Conservation (phyloP, 1,140 invertebrate species). For the Chironomus striatipennis region DNA sequence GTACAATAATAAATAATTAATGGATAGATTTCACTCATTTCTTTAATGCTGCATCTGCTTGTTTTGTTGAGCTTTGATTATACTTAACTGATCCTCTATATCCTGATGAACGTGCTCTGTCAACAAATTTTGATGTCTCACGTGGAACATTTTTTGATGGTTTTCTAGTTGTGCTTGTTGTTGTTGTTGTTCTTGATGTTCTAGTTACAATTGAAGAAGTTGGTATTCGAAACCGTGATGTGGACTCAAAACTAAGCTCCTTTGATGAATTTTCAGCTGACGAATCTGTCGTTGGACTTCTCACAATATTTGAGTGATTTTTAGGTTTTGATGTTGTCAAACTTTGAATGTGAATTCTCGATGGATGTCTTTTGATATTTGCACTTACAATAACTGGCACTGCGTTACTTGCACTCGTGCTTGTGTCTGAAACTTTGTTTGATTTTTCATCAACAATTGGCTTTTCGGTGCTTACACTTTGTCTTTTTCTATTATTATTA, state of each 20-base stretch:
- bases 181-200: neutral
- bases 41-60: neutral
- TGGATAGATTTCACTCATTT: constrained; percentile 1
- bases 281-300: neutral
- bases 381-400: neutral
- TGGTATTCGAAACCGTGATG: neutral
- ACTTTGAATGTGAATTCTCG: neutral
- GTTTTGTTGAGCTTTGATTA: neutral
- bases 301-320: neutral
- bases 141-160: constrained; percentile 4
- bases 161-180: neutral
- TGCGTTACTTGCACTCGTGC: neutral
- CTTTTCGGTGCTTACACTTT: neutral
- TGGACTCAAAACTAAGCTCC: neutral
- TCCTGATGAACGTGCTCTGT: neutral
- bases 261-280: neutral
- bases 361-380: neutral
- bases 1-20: neutral
- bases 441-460: neutral
- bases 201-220: neutral
- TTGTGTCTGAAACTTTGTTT: neutral
- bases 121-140: neutral
- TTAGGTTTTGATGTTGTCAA: neutral
- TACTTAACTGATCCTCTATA: neutral
- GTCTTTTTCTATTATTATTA: neutral